phyloP scores from a whole-genome alignment of 2,113 vertebrate species.

The Thermophis baileyi region DNA sequence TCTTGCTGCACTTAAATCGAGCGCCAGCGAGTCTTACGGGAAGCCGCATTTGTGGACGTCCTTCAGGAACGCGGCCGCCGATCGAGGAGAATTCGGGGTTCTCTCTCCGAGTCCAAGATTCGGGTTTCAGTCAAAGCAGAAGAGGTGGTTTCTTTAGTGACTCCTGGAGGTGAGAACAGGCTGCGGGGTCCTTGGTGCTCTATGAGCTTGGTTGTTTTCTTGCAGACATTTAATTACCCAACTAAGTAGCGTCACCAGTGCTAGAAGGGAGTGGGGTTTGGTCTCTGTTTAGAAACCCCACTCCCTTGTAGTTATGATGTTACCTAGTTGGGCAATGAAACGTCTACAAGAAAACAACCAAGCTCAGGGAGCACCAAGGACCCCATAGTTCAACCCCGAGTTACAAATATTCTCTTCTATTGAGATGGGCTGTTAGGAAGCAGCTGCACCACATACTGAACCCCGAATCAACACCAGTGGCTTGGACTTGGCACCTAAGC shows the following conservation, averaged over 20 bases:
- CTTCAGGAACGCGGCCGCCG: not conserved
- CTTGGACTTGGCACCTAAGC: not conserved
- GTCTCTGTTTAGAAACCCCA: not conserved
- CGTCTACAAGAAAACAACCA: not conserved
- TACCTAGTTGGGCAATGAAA: not conserved
- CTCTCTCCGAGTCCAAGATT: not conserved
- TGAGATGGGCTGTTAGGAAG: not conserved
- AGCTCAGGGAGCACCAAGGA: not conserved
- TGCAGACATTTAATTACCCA: not conserved
- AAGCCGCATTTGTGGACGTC: not conserved
- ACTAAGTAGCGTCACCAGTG: not conserved
- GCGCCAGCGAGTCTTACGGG: not conserved
- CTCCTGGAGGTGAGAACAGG: not conserved
- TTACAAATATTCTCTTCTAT: not conserved
- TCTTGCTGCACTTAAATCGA: not conserved
- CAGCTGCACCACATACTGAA: not conserved
- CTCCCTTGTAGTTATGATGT: not conserved
- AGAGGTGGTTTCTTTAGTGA: not conserved
- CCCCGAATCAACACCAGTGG: rapidly evolving
- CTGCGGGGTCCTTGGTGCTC: not conserved
- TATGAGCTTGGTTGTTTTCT: not conserved
- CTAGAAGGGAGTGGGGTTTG: not conserved
- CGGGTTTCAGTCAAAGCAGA: not conserved
- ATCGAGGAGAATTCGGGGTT: not conserved
- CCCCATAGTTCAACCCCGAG: not conserved